Evolutionary conservation across 2,888 invertebrate species (phyloP).

Genomic region (Chalcis sispes): DNA sequence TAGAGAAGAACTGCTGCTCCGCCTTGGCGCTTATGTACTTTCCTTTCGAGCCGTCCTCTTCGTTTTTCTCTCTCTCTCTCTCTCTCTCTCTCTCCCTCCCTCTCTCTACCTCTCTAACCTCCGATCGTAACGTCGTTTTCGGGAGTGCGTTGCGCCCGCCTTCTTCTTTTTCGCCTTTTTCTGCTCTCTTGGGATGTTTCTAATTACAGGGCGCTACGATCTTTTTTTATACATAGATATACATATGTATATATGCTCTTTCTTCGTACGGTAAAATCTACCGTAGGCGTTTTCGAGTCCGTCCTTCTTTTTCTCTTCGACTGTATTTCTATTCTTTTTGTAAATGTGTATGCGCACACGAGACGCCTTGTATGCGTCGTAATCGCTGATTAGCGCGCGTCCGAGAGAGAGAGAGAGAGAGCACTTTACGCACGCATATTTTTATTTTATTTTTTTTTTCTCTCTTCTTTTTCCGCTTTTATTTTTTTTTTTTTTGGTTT

Average conservation of each 20-base stretch:
- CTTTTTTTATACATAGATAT: constrained; percentile 6
- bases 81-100: constrained; percentile 8
- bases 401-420: no score
- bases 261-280: no score
- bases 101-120: neutral
- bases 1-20: constrained; percentile 47
- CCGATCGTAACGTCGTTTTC: neutral
- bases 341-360: no score
- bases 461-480: neutral
- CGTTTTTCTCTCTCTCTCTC: neutral
- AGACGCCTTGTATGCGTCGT: constrained; percentile 4
- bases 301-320: no score
- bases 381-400: constrained; percentile 24
- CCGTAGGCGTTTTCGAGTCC: no score
- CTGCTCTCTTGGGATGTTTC: constrained; percentile 56
- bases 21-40: constrained; percentile 51
- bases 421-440: neutral
- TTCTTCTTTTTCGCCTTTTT: constrained; percentile 3
- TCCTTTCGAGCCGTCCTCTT: constrained; percentile 47
- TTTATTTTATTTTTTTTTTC: no score
- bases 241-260: no score
- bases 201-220: constrained; percentile 61
- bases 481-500: neutral
- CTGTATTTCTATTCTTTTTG: no score
- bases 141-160: constrained; percentile 24